phyloP scores from a whole-genome alignment of 2,113 vertebrate species.

The Saccopteryx leptura region DNA sequence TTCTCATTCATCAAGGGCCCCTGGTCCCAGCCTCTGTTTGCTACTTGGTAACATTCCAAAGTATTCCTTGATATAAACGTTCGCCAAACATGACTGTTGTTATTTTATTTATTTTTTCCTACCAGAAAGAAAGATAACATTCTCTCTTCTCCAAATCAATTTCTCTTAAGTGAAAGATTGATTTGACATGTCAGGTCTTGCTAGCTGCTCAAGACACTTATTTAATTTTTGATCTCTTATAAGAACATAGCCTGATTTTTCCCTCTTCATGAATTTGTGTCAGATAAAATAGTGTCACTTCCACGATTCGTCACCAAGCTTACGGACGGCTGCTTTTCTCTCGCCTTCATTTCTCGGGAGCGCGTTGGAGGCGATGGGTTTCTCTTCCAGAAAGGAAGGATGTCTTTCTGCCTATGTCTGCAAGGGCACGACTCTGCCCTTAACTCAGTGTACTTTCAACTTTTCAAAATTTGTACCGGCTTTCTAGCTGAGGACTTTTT shows the following conservation, averaged over 20 bases:
- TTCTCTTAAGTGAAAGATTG: slow-evolving; percentile 46
- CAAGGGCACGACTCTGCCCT: not conserved
- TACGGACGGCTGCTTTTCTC: not conserved
- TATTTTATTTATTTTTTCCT: slow-evolving; percentile 29
- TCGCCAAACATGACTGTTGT: slow-evolving; percentile 3
- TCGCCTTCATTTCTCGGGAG: slow-evolving; percentile 24
- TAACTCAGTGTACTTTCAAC: not conserved
- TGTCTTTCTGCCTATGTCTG: not conserved
- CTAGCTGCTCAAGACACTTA: slow-evolving; percentile 40
- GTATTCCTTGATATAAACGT: not conserved
- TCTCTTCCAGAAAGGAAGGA: slow-evolving; percentile 21
- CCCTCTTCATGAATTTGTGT: slow-evolving; percentile 60
- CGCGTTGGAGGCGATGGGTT: not conserved
- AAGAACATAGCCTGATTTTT: slow-evolving; percentile 58
- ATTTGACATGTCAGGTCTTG: slow-evolving; percentile 63
- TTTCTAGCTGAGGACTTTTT: not conserved
- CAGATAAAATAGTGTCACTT: slow-evolving; percentile 62
- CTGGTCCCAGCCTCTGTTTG: not conserved
- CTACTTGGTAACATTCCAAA: slow-evolving; percentile 53
- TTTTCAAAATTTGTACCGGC: not conserved
- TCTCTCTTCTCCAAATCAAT: slow-evolving; percentile 46
- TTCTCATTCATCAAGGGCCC: slow-evolving; percentile 53
- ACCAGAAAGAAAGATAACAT: slow-evolving; percentile 5
- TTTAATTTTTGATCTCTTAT: slow-evolving; percentile 65
- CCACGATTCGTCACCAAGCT: not conserved